Base-by-base conservation (phyloP, 2,888 invertebrate genomes). In the Fragum fragum region DNA sequence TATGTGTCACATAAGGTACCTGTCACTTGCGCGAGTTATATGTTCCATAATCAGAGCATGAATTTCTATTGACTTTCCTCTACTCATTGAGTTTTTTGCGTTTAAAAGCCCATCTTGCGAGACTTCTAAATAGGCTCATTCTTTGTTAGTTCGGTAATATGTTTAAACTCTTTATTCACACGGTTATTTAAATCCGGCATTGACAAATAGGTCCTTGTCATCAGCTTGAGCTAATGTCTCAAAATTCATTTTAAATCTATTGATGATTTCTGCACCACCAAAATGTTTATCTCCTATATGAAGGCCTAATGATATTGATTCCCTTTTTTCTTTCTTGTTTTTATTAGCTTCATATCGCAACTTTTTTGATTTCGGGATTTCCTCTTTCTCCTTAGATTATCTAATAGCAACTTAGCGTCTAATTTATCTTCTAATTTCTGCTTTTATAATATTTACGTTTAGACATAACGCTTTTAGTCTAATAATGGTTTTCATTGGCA, bases 51-150 rank as follows among this genome's bases (percentile, higher is more conserved):
- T 68, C 21, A 68, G 1, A 11, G 42, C 68, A 42, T 42, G 42
- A n/a, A 68, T 42, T 16, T 68, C 68, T 6, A 42, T 2, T 68
- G 68, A 36, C 23, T 68, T 68, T 36, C 68, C 68, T 36, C 39
- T 68, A 21, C 42, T 68, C 6, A 68, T 68, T 39, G 68, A 68
- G 2, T 68, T 47, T 21, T 42, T 68, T 68, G 68, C 39, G 16
- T 5, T 42, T 42, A 9, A 5, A 1, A 68, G 6, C 21, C 42
- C 68, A 7, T 39, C 42, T 2, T 7, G 16, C 14, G 47, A 21
- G 28, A 61, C 47, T 14, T 14, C 16, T 28, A 14, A 16, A 63
- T n/a, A 29, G n/a, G 28, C 1, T 29, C 29, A 63, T 63, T 52
- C 52, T 14, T 52, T 52, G 52, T 52, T 14, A 52, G 21, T 52